Evolutionary conservation across 2,113 vertebrate genomes (phyloP).

Genomic region (Bungarus multicinctus): DNA sequence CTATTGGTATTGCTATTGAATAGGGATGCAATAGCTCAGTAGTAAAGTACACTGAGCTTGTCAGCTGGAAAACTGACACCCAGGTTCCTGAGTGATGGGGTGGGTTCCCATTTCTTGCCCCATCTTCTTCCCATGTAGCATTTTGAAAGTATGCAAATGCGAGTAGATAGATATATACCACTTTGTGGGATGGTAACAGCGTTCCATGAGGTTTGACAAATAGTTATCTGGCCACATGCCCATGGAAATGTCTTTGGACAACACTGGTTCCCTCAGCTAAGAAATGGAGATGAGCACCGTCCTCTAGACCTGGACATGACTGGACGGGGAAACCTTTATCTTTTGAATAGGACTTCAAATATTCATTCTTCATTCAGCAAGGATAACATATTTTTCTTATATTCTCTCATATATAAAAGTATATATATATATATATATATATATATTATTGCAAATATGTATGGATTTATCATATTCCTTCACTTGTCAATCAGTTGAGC

Average conservation of each 20-base stretch:
- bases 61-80: no score
- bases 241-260: background rate
- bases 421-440: background rate
- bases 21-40: no score
- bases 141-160: background rate
- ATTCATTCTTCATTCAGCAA: background rate
- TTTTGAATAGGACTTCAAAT: background rate
- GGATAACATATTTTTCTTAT: background rate
- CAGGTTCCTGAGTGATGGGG: no score
- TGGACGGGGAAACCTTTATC: background rate
- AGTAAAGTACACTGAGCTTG: no score
- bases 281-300: background rate
- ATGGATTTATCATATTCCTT: background rate
- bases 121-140: background rate
- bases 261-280: background rate
- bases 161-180: background rate
- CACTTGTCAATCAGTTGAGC: slow-evolving; percentile 4
- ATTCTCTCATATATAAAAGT: background rate
- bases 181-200: background rate
- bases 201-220: rapidly evolving
- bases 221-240: background rate
- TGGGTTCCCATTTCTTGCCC: background rate
- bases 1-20: no score
- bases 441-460: no score
- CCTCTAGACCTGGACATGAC: background rate